phyloP scores from a whole-genome alignment of 1,140 invertebrate genomes.

The Propsilocerus akamusi region DNA sequence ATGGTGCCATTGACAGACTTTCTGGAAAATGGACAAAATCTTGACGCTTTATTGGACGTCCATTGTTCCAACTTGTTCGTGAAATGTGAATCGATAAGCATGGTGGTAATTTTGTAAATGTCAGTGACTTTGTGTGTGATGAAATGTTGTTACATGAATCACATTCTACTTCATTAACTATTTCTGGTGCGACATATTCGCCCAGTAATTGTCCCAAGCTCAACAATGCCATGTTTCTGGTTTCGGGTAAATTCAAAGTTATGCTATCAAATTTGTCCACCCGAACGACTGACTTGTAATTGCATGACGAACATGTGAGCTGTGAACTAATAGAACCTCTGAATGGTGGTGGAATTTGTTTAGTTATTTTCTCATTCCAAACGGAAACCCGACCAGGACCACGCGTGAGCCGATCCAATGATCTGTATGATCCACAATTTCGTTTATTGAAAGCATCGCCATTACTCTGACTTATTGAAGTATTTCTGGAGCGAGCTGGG shows the following conservation, averaged over 20 bases:
- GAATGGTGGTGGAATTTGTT: conserved; percentile 40
- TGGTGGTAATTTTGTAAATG: conserved; percentile 49
- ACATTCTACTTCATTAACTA: conserved; percentile 68
- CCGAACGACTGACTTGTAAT: conserved; percentile 60
- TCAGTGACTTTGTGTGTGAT: conserved; percentile 59
- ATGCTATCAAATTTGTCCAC: conserved; percentile 84
- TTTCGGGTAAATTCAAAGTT: conserved; percentile 50
- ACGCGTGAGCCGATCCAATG: conserved; percentile 24
- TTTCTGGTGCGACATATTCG: conserved; percentile 65
- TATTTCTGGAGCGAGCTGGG: background rate
- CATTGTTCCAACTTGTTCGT: conserved; percentile 64
- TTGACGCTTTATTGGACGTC: conserved; percentile 55
- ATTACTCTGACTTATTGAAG: background rate
- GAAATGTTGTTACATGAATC: conserved; percentile 46
- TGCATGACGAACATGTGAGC: conserved; percentile 61
- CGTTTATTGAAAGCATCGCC: conserved; percentile 15
- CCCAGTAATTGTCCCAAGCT: conserved; percentile 43
- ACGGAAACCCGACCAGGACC: conserved; percentile 22
- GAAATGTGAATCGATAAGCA: conserved; percentile 59
- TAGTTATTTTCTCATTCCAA: conserved; percentile 23
- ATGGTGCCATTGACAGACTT: conserved; percentile 59
- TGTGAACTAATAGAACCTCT: conserved; percentile 69
- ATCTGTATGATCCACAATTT: conserved; percentile 19
- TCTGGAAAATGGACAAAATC: conserved; percentile 78
- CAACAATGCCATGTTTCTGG: conserved; percentile 19